Evolutionary conservation across 2,113 vertebrate species (phyloP).

Genomic region (Cacatua alba): DNA sequence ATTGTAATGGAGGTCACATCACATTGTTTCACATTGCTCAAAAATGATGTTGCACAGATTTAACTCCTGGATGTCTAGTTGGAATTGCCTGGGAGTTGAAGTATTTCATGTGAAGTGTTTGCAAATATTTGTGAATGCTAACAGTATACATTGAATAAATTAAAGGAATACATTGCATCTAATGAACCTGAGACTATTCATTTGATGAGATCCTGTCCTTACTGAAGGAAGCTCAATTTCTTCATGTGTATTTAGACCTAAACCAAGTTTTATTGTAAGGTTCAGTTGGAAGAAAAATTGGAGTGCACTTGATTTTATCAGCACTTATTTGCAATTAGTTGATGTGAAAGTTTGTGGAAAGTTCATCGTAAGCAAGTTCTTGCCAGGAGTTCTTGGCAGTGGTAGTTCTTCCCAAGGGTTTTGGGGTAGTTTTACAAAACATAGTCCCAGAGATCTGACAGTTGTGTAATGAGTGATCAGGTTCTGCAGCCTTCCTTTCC

Average conservation of each 20-base stretch:
- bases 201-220: background rate
- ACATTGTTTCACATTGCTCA: background rate
- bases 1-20: background rate
- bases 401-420: background rate
- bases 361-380: background rate
- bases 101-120: background rate
- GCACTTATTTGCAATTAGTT: background rate
- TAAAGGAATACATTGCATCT: background rate
- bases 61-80: background rate
- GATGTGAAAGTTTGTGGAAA: background rate
- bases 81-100: background rate
- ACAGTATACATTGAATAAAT: background rate
- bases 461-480: background rate
- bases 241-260: background rate
- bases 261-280: background rate
- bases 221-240: background rate
- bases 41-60: background rate
- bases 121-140: background rate
- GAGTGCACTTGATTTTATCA: background rate
- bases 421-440: background rate
- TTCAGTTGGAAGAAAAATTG: background rate
- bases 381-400: background rate
- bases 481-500: background rate
- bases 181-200: background rate
- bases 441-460: fast-evolving